Evolutionary conservation across 2,888 invertebrate genomes (phyloP).

Genomic region (Chloromyia formosa): DNA sequence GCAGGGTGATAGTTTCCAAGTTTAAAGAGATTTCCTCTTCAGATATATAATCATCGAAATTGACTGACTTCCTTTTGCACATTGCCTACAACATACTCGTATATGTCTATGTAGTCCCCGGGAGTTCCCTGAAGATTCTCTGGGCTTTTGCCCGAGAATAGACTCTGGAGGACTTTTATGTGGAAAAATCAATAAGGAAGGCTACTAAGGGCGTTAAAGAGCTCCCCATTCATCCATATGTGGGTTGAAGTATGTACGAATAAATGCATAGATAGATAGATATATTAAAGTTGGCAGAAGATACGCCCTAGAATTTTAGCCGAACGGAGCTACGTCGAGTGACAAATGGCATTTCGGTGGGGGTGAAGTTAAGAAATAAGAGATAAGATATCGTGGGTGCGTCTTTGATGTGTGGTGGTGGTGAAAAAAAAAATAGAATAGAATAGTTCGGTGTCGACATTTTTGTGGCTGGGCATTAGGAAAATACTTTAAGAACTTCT

Average conservation of each 20-base stretch:
- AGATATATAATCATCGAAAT: not conserved
- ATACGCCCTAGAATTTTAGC: conserved; percentile 11
- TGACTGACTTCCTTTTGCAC: no score
- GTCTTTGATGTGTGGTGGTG: conserved; percentile 16
- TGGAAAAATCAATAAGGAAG: conserved; percentile 20
- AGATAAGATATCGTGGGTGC: conserved; percentile 15
- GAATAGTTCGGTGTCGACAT: not conserved
- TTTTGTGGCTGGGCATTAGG: not conserved
- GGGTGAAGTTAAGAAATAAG: not conserved
- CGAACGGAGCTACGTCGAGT: not conserved
- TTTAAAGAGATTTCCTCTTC: conserved; percentile 15
- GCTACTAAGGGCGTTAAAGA: conserved; percentile 15
- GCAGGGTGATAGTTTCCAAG: not conserved
- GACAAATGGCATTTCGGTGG: conserved; percentile 14
- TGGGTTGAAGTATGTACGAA: no score
- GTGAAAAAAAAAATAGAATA: not conserved
- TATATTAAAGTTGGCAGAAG: conserved; percentile 13
- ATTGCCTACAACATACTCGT: no score
- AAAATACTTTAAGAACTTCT: not conserved
- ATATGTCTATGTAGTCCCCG: no score
- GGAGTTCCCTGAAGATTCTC: no score
- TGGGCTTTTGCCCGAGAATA: conserved; percentile 1
- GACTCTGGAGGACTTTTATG: conserved; percentile 6
- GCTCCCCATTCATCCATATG: not conserved
- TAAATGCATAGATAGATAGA: no score